Conservation (phyloP, 2,113 vertebrate species). For the Ammospiza nelsoni region DNA sequence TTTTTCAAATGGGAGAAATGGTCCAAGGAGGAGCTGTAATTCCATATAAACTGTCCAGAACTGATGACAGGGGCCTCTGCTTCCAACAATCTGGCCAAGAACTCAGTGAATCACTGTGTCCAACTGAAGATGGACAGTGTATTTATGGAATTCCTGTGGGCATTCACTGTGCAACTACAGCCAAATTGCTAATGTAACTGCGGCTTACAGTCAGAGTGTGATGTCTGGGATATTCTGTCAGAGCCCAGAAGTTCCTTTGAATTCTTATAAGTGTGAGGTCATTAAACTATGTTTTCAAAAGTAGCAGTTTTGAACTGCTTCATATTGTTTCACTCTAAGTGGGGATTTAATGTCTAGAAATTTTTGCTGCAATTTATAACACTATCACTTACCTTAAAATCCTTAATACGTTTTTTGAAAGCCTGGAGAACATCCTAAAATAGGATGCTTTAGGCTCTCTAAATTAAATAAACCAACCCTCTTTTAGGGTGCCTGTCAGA, state of each 20-base stretch:
- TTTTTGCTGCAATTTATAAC: background rate
- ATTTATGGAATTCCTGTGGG: constrained; percentile 58
- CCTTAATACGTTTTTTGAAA: background rate
- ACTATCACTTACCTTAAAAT: background rate
- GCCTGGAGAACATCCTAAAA: background rate
- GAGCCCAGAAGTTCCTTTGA: background rate
- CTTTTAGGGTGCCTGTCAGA: background rate
- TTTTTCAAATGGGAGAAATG: constrained; percentile 77
- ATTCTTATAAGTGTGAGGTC: background rate
- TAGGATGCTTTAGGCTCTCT: background rate
- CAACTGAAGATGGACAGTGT: constrained; percentile 32
- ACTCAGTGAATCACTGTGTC: constrained; percentile 36
- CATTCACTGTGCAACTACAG: constrained; percentile 27
- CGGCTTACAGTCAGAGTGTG: constrained; percentile 12
- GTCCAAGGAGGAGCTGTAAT: constrained; percentile 77
- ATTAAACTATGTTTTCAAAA: background rate
- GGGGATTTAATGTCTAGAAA: background rate
- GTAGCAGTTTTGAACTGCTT: background rate
- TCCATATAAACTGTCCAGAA: constrained; percentile 72
- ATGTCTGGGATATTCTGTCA: constrained; percentile 15
- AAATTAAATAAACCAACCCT: background rate
- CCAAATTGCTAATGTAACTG: constrained; percentile 63
- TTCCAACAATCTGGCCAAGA: constrained; percentile 65
- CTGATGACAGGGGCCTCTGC: constrained; percentile 66
- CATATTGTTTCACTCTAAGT: background rate